Conservation (phyloP, 2,113 vertebrate genomes). For the Myiozetetes cayanensis region DNA sequence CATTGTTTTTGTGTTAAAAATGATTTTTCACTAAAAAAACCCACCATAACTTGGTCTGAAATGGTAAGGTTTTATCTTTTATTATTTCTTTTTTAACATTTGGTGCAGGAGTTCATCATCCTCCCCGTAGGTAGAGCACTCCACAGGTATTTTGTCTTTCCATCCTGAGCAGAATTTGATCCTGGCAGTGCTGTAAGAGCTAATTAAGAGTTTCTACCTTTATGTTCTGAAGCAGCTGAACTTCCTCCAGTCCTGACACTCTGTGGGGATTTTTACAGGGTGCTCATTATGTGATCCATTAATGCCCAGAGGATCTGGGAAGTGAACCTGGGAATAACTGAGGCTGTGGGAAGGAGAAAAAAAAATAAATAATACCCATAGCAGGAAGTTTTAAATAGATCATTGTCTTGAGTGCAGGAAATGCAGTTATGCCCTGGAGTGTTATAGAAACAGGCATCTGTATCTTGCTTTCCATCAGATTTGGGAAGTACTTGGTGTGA, state of each 20-base stretch:
- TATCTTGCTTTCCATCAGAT: not conserved
- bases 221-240: not conserved
- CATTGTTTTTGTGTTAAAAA: not conserved
- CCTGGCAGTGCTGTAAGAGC: not conserved
- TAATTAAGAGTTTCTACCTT: not conserved
- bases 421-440: not conserved
- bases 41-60: no score
- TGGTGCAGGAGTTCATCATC: not conserved
- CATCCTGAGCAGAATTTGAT: not conserved
- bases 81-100: not conserved
- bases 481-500: not conserved
- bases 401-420: not conserved
- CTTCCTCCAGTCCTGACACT: not conserved
- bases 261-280: not conserved
- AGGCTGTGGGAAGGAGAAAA: not conserved
- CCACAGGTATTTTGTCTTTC: not conserved
- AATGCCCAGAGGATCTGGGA: not conserved
- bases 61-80: not conserved
- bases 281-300: not conserved
- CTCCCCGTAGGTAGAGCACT: not conserved
- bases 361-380: not conserved
- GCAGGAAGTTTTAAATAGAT: not conserved
- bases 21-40: not conserved
- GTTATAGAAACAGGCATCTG: not conserved
- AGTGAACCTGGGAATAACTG: not conserved